Evolutionary conservation across 2,113 vertebrate species (phyloP).

Genomic region (Miniopterus natalensis): DNA sequence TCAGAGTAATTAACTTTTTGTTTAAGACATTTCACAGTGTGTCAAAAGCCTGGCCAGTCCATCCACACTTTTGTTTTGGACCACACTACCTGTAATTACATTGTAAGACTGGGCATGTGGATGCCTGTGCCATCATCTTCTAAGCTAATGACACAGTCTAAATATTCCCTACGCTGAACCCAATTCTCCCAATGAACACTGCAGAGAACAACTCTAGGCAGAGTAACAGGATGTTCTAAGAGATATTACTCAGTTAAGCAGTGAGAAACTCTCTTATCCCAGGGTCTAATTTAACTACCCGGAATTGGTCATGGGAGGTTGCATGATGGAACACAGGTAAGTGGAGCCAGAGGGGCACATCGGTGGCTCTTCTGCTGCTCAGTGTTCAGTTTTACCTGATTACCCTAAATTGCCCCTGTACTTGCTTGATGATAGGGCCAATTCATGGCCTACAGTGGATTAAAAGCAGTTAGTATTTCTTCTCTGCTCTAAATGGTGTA

Average conservation of each 20-base stretch:
- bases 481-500: not conserved
- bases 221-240: not conserved
- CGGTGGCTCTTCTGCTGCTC: not conserved
- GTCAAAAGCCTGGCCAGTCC: not conserved
- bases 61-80: not conserved
- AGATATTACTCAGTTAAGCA: not conserved
- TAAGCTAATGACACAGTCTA: not conserved
- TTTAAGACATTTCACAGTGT: not conserved
- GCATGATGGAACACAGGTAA: not conserved
- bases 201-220: not conserved
- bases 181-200: not conserved
- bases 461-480: not conserved
- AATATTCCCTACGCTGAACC: not conserved
- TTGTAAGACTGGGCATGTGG: not conserved
- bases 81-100: rapidly evolving
- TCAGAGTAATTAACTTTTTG: constrained; percentile 46
- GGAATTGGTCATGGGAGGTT: not conserved
- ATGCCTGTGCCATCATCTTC: rapidly evolving
- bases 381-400: not conserved
- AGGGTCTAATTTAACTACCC: not conserved
- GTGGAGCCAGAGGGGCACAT: not conserved
- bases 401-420: not conserved
- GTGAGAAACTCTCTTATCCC: not conserved
- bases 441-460: not conserved
- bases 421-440: not conserved